A percentile compares a stretch with the other conserved stretches of the same genome.
phyloP scores from a whole-genome alignment of 2,113 vertebrate genomes.

The Alethe castanea region DNA sequence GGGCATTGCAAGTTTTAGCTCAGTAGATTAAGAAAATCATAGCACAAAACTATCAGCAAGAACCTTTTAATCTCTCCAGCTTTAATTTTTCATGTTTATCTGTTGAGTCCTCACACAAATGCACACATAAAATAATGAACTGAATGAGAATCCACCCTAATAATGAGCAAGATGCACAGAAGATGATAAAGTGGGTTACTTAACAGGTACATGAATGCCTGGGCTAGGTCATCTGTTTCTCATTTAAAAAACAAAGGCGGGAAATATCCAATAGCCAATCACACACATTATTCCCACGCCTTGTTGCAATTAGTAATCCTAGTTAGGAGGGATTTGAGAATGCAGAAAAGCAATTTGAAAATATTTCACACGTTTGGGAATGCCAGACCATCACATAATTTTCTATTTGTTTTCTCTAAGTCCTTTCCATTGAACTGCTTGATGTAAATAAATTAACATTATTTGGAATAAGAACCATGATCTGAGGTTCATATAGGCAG shows the following conservation, averaged over 20 bases:
- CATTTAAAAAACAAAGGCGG: accelerated
- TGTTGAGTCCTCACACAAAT: neutral
- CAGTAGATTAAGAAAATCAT: neutral
- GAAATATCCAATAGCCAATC: neutral
- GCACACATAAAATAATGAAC: neutral
- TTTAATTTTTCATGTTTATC: neutral
- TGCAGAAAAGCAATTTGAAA: neutral
- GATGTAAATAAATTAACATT: neutral
- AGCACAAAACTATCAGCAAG: neutral
- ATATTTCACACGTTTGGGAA: neutral
- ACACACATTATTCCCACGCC: neutral
- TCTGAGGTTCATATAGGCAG: neutral
- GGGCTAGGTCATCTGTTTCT: neutral
- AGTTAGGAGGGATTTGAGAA: neutral
- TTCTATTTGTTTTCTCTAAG: neutral
- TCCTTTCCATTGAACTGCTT: neutral
- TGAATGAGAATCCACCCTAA: neutral
- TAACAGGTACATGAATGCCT: neutral
- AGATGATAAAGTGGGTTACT: neutral
- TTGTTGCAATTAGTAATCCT: neutral
- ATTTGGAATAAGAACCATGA: neutral
- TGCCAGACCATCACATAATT: neutral
- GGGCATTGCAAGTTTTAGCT: neutral
- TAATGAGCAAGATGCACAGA: neutral
- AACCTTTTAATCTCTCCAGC: neutral